Percentiles rank a stretch among this genome's conserved stretches.
phyloP scores from a whole-genome alignment of 2,888 invertebrate genomes.

The Patella ulyssiponensis region DNA sequence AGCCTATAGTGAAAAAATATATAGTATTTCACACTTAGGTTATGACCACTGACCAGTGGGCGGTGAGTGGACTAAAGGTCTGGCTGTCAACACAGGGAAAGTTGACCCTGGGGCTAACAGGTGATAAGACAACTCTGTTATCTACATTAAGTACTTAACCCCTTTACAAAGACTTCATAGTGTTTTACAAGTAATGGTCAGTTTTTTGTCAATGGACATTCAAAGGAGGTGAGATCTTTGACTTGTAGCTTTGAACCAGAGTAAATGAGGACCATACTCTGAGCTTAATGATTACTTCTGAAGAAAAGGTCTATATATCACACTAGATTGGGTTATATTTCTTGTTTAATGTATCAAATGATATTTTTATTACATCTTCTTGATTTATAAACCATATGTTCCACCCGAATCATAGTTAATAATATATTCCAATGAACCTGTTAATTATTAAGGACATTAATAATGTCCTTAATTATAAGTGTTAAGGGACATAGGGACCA shows the following conservation, averaged over 20 bases:
- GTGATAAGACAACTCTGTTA: slow-evolving; percentile 7
- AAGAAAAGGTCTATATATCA: slow-evolving; percentile 4
- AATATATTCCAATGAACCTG: too few species aligned
- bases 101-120: not conserved
- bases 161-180: not conserved
- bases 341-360: too few species aligned
- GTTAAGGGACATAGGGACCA: too few species aligned
- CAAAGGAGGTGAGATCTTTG: slow-evolving; percentile 8
- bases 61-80: slow-evolving; percentile 3
- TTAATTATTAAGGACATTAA: too few species aligned
- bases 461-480: too few species aligned
- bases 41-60: not conserved
- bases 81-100: not conserved
- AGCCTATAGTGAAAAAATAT: not conserved
- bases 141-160: slow-evolving; percentile 9
- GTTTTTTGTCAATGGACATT: slow-evolving; percentile 6
- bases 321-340: not conserved
- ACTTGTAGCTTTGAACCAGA: not conserved
- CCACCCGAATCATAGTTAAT: too few species aligned
- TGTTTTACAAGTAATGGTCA: not conserved
- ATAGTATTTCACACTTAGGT: slow-evolving; percentile 6
- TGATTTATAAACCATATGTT: too few species aligned
- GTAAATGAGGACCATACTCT: not conserved
- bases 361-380: too few species aligned
- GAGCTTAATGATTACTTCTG: not conserved